A percentile compares a stretch with the other conserved stretches of the same genome.
Conservation (phyloP, 2,797 vertebrate species). For the Sardinella longiceps region DNA sequence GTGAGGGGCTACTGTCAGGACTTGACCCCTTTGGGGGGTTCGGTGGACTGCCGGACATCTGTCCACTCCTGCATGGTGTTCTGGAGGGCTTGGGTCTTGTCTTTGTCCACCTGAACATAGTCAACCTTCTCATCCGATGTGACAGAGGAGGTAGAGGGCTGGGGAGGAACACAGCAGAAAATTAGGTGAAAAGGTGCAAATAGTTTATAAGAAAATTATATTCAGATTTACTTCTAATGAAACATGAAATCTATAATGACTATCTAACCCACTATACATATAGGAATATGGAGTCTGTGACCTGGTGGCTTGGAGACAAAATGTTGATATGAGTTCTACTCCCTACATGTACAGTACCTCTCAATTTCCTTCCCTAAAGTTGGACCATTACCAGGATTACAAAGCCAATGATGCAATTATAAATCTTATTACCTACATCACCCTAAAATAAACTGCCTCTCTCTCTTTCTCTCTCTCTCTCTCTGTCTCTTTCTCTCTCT, state of each 20-base stretch:
- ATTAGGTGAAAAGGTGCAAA: not conserved
- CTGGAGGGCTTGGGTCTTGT: conserved; percentile 96
- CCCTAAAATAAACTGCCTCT: not conserved
- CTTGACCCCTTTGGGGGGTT: conserved; percentile 88
- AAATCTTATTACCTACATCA: not conserved
- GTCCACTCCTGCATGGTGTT: conserved; percentile 99
- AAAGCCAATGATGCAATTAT: not conserved
- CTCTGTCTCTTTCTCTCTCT: not conserved
- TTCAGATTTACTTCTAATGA: not conserved
- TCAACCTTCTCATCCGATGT: conserved; percentile 97
- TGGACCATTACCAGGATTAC: not conserved
- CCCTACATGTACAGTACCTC: no score
- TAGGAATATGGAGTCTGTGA: not conserved
- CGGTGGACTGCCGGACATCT: conserved; percentile 93
- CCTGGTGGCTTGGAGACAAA: not conserved
- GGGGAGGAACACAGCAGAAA: not conserved
- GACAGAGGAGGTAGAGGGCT: conserved; percentile 96
- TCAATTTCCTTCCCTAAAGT: not conserved
- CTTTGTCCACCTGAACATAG: conserved; percentile 98
- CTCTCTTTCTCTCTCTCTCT: not conserved
- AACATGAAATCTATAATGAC: not conserved
- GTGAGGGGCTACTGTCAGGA: conserved; percentile 69
- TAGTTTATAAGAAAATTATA: not conserved
- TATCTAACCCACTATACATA: not conserved
- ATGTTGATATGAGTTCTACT: not conserved